Evolutionary conservation across 1,140 invertebrate species (phyloP).

Genomic region (Drosophila pectinifera): DNA sequence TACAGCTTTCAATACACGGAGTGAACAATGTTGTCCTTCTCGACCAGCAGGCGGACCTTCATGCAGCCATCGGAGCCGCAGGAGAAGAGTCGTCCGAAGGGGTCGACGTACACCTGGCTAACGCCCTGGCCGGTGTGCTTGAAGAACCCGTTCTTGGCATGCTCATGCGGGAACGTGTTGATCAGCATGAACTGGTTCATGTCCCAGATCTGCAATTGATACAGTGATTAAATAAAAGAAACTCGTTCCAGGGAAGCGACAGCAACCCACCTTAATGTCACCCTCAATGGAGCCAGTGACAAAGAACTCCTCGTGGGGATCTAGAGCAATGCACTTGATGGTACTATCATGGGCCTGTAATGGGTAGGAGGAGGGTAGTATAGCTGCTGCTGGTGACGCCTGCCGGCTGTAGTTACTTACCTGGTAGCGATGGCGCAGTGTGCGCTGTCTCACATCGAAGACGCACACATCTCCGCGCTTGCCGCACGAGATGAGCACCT

Average conservation of each 20-base stretch:
- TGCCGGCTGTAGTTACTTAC: constrained; percentile 18
- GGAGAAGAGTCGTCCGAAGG: constrained; percentile 94
- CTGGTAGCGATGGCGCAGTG: constrained; percentile 93
- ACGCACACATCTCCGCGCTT: constrained; percentile 98
- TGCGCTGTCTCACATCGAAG: constrained; percentile 96
- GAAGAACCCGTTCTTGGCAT: constrained; percentile 96
- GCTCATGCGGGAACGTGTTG: constrained; percentile 96
- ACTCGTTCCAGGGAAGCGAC: too few relatives aligned
- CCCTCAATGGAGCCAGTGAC: constrained; percentile 99
- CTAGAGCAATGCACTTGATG: constrained; percentile 97
- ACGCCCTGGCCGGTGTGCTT: constrained; percentile 98
- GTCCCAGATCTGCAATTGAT: constrained; percentile 93
- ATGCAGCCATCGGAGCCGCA: constrained; percentile 99
- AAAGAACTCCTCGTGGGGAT: constrained; percentile 98
- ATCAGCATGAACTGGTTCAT: constrained; percentile 93
- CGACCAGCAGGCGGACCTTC: constrained; percentile 96
- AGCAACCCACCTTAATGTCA: constrained; percentile 95
- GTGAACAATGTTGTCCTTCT: constrained; percentile 82
- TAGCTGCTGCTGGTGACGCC: too few relatives aligned
- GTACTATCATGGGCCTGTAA: constrained; percentile 94
- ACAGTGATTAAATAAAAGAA: neutral
- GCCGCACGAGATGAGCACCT: constrained; percentile 96
- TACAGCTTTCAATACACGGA: constrained; percentile 73
- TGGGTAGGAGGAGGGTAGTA: neutral
- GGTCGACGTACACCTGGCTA: constrained; percentile 96